A percentile compares a stretch with the other conserved stretches of the same genome.
Evolutionary conservation across 2,797 vertebrate genomes (phyloP).

Genomic region (Gobionotothen gibberifrons): DNA sequence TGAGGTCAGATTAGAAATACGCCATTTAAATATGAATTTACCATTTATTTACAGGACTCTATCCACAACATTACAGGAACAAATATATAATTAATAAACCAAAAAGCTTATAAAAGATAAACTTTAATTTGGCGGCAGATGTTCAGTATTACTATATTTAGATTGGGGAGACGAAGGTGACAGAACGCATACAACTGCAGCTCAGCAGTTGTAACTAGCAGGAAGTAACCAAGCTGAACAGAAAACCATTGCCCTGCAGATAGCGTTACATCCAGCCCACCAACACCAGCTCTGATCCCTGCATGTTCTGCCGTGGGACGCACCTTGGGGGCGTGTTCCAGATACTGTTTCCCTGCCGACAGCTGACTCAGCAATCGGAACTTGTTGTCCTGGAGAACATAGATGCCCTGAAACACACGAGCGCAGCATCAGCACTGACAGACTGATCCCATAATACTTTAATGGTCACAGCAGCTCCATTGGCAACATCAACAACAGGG

Average conservation of each 20-base stretch:
- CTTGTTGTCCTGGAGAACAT: conserved; percentile 96
- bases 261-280: neutral
- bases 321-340: conserved; percentile 96
- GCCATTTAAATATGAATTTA: too few relatives aligned
- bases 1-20: too few relatives aligned
- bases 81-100: neutral
- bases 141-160: too few relatives aligned
- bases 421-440: neutral
- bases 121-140: neutral
- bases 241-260: neutral
- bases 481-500: too few relatives aligned
- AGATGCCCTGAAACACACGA: conserved; percentile 89
- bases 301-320: neutral
- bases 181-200: too few relatives aligned
- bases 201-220: too few relatives aligned
- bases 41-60: neutral
- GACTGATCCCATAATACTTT: neutral
- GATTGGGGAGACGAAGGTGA: too few relatives aligned
- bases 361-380: conserved; percentile 92
- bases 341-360: conserved; percentile 93
- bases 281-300: neutral
- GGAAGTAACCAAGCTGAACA: neutral
- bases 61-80: neutral
- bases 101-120: neutral
- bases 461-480: too few relatives aligned